Evolutionary conservation across 2,113 vertebrate genomes (phyloP).

Genomic region (Myrmecophaga tridactyla): DNA sequence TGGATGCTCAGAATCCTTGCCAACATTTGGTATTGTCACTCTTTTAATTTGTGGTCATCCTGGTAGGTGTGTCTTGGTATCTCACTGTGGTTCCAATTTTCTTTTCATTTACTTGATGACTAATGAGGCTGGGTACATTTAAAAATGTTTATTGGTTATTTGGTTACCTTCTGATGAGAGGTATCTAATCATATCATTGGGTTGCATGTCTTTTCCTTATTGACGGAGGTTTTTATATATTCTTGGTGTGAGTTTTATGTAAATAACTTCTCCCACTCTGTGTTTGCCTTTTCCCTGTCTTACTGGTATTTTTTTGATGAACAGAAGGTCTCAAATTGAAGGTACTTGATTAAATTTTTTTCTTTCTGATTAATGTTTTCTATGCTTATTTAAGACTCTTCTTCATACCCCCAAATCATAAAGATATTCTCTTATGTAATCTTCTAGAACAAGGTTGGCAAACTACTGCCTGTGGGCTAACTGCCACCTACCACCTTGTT

Average conservation of each 20-base stretch:
- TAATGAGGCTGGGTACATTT: neutral
- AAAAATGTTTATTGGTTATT: neutral
- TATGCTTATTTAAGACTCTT: neutral
- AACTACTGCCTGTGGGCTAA: neutral
- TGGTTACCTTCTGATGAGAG: neutral
- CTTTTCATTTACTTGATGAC: conserved; percentile 7
- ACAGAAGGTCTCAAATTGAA: neutral
- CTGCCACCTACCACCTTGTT: neutral
- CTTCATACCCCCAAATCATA: neutral
- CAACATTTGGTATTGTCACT: neutral
- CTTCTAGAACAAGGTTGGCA: neutral
- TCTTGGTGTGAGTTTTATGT: neutral
- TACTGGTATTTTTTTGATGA: neutral
- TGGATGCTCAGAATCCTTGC: neutral
- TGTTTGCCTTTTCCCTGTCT: neutral
- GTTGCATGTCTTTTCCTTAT: neutral
- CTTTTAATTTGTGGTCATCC: neutral
- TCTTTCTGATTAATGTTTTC: neutral
- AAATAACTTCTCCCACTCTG: neutral
- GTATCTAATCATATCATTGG: neutral
- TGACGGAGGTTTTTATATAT: neutral
- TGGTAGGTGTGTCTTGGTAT: neutral
- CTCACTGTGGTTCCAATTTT: neutral
- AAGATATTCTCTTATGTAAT: neutral
- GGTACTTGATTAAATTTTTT: neutral